Conservation (phyloP, 2,888 invertebrate species). For the Adelognathus sp. region DNA sequence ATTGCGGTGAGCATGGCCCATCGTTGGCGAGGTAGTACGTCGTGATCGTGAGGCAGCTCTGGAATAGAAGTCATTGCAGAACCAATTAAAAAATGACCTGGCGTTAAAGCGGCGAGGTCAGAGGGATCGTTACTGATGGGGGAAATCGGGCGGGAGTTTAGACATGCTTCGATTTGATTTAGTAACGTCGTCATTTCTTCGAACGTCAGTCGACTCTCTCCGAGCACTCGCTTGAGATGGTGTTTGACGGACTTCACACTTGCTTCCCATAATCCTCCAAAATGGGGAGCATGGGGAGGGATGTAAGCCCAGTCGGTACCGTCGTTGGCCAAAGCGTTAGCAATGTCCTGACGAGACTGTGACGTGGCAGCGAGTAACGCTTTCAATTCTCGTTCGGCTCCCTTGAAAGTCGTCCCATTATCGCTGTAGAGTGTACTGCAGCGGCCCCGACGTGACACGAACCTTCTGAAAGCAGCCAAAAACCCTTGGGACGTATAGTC, state of each 20-base stretch:
- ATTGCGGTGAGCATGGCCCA: not conserved
- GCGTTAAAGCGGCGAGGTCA: not conserved
- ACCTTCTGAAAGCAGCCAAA: not conserved
- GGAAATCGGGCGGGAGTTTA: not conserved
- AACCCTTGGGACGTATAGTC: not conserved
- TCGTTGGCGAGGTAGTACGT: not conserved
- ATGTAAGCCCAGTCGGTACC: not conserved
- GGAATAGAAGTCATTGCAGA: not conserved
- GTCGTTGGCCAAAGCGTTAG: not conserved
- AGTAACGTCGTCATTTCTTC: not conserved
- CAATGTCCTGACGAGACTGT: not conserved
- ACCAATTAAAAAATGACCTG: not conserved
- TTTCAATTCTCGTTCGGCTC: not conserved
- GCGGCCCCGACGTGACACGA: not conserved
- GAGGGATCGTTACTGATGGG: not conserved
- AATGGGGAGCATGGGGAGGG: not conserved
- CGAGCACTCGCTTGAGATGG: no score
- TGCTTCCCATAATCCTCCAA: not conserved
- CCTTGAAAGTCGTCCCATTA: conserved; percentile 1
- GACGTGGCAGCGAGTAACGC: not conserved
- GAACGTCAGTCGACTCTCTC: no score
- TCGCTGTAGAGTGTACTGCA: not conserved
- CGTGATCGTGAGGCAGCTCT: no score
- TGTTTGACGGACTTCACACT: no score
- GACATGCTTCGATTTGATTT: not conserved